Evolutionary conservation across 92 coral and sea anemone genomes (phyloP), one percentile per base, ranked within the genome.

Genomic region (Galaxea fascicularis): DNA sequence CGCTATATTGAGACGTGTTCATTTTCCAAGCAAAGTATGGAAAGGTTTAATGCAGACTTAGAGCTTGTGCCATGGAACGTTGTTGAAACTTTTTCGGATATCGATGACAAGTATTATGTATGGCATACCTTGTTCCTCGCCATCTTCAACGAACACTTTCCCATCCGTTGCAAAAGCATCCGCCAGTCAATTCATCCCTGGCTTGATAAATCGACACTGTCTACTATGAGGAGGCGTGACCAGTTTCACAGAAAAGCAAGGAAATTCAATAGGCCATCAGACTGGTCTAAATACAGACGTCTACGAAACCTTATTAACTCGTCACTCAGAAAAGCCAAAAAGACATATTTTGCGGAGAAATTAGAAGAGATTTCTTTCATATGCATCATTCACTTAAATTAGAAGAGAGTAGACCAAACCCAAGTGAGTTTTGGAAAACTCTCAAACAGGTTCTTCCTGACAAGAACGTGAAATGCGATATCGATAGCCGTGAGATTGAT

Each of bases 81-180:
- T 66, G 31, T 73, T 14, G 89, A 85, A 20, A 60, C n/a, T 24
- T 86, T 86, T 28, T 49, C 57, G 20, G 70, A 82, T 62, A 72
- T 80, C 17, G 86, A 87, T 27, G 86, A 80, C 63, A 87, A 68
- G 76, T 87, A 71, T 51, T 72, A 65, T 39, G 81, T 76, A 10
- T 87, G 86, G 90, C 80, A 81, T 26, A 81, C 76, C 21, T 39
- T 73, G 59, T 60, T 87, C 27, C 74, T 62, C 52, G 18, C 91
- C 45, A 10, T 74, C 16, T 80, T 87, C 60, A 86, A 82, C 63
- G 73, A 58, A 56, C 87, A 87, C 65, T 82, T 82, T 67, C 71
- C 79, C 52, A 46, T 82, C 24, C 45, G 54, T 56, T 71, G 79
- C 24, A 82, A 82, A 31, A 58, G 71, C 68, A 63, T 71, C 28